phyloP scores from a whole-genome alignment of 2,888 invertebrate genomes.

The Clistopyga incitator region DNA sequence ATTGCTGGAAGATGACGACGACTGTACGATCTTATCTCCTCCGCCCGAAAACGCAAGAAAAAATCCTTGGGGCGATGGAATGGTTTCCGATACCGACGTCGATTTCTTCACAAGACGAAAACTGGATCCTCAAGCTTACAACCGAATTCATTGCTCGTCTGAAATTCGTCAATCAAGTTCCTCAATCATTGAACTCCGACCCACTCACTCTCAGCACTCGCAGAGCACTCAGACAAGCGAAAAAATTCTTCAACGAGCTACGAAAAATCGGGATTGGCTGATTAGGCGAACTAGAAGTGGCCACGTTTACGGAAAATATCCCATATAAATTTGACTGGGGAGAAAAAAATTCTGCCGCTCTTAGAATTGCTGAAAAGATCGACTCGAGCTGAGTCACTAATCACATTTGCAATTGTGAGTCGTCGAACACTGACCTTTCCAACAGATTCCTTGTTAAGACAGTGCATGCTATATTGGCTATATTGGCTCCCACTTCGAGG shows the following conservation, averaged over 20 bases:
- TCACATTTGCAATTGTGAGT: not conserved
- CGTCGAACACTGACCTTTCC: slow-evolving; percentile 58
- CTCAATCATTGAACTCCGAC: slow-evolving; percentile 38
- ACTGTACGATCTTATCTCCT: slow-evolving; percentile 42
- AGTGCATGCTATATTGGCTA: not conserved
- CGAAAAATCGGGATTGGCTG: slow-evolving; percentile 71
- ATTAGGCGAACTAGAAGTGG: slow-evolving; percentile 77
- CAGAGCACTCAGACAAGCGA: slow-evolving; percentile 72
- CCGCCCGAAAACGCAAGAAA: slow-evolving; percentile 17
- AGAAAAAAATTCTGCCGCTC: not conserved
- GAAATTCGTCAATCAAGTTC: slow-evolving; percentile 27
- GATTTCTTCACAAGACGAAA: slow-evolving; percentile 33
- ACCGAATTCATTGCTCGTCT: slow-evolving; percentile 1
- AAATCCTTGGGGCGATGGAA: slow-evolving; percentile 64
- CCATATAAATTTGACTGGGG: slow-evolving; percentile 60
- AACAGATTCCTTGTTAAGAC: slow-evolving; percentile 23
- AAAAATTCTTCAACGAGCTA: slow-evolving; percentile 47
- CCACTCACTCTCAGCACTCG: slow-evolving; percentile 64
- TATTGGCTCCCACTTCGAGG: slow-evolving; percentile 41
- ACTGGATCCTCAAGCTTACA: slow-evolving; percentile 2
- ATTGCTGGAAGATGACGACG: slow-evolving; percentile 62
- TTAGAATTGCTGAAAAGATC: not conserved
- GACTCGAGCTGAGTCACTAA: not conserved
- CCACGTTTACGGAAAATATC: slow-evolving; percentile 77
- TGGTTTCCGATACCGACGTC: slow-evolving; percentile 11